Evolutionary conservation across 2,113 vertebrate genomes (phyloP).

Genomic region (Morone chrysops): DNA sequence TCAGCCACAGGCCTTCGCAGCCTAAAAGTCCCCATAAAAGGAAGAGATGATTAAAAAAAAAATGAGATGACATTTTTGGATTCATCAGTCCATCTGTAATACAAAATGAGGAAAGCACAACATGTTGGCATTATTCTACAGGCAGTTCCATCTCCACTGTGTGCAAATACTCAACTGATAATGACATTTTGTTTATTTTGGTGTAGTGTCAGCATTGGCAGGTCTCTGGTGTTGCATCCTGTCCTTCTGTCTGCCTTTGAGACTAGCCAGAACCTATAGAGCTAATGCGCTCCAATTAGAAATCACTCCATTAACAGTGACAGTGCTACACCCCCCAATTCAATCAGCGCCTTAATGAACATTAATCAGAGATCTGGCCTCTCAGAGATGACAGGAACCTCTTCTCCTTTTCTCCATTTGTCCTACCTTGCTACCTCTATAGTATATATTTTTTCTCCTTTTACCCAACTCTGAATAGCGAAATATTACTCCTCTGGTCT

Average conservation of each 20-base stretch:
- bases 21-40: conserved; percentile 7
- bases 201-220: conserved; percentile 13
- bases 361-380: conserved; percentile 73
- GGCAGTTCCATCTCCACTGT: neutral
- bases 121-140: neutral
- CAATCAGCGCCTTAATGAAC: conserved; percentile 78
- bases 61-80: conserved; percentile 1
- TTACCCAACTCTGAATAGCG: neutral
- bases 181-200: conserved; percentile 20
- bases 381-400: conserved; percentile 60
- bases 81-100: neutral
- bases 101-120: neutral
- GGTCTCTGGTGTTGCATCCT: conserved; percentile 15
- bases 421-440: neutral
- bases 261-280: conserved; percentile 68
- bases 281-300: conserved; percentile 77
- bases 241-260: conserved; percentile 66
- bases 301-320: conserved; percentile 81
- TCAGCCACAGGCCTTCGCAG: neutral
- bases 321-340: conserved; percentile 81
- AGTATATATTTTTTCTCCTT: neutral
- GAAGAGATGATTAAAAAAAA: neutral
- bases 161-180: conserved; percentile 10
- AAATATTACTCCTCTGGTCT: conserved; percentile 25
- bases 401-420: conserved; percentile 24